These are phyloP conservation scores for Blastobasis lacticolella DNA, from an alignment of 2,888 invertebrate species.

Conservation along the genomic window DNA sequence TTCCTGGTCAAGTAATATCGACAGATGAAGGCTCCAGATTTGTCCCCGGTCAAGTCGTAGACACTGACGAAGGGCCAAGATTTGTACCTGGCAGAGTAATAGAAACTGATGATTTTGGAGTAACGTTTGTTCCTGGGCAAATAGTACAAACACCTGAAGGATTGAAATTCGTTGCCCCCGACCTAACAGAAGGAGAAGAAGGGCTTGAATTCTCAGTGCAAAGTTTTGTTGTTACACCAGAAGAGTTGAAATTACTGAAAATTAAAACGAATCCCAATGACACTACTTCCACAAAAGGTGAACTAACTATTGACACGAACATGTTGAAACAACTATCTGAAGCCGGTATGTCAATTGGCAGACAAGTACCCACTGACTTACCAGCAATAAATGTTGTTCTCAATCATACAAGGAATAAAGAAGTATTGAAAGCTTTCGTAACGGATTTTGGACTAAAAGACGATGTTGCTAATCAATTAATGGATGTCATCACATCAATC, in stretches of 20 bases:
- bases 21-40: conserved; percentile 76
- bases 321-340: conserved; percentile 79
- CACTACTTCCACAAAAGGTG: conserved; percentile 70
- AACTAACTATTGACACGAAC: conserved; percentile 77
- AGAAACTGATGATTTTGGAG: conserved; percentile 79
- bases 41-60: conserved; percentile 81
- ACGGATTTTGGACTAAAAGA: conserved; percentile 67
- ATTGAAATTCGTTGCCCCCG: conserved; percentile 79
- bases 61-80: conserved; percentile 79
- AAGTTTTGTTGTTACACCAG: conserved; percentile 75
- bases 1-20: conserved; percentile 83
- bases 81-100: conserved; percentile 84
- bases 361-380: conserved; percentile 75
- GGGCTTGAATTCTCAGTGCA: conserved; percentile 81
- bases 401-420: conserved; percentile 65
- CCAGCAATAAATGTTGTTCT: conserved; percentile 76
- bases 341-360: conserved; percentile 79
- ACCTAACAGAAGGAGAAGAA: conserved; percentile 78
- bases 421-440: conserved; percentile 63
- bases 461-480: conserved; percentile 67
- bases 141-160: conserved; percentile 83
- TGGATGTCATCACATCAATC: conserved; percentile 65
- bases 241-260: conserved; percentile 64
- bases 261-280: conserved; percentile 69
- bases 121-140: conserved; percentile 86